A percentile compares a stretch with the other conserved stretches of the same genome.
phyloP scores from a whole-genome alignment of 1,140 invertebrate genomes.

The Drosophila bifasciata region DNA sequence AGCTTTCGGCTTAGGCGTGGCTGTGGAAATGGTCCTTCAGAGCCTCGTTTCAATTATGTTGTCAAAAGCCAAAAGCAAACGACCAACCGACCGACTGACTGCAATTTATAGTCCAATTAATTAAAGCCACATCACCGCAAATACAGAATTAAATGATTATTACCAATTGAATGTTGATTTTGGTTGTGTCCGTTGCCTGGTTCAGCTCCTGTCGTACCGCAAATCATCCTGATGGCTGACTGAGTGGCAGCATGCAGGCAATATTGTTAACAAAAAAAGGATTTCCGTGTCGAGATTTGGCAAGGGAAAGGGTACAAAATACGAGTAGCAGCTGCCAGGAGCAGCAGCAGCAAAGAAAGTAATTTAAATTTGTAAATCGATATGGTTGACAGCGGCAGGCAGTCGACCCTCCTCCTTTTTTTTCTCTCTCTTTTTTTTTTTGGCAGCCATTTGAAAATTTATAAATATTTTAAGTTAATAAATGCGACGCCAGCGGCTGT shows the following conservation, averaged over 20 bases:
- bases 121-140: slow-evolving; percentile 58
- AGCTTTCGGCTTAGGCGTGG: neutral
- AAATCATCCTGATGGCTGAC: slow-evolving; percentile 7
- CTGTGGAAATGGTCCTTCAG: too few relatives aligned
- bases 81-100: slow-evolving; percentile 20
- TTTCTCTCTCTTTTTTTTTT: neutral
- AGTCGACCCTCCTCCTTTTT: slow-evolving; percentile 6
- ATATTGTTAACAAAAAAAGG: slow-evolving; percentile 64
- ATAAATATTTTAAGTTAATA: slow-evolving; percentile 78
- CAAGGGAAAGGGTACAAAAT: too few relatives aligned
- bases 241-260: slow-evolving; percentile 18
- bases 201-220: slow-evolving; percentile 32
- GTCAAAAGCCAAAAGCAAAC: slow-evolving; percentile 27
- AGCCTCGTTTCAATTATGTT: slow-evolving; percentile 34
- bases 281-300: slow-evolving; percentile 58
- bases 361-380: slow-evolving; percentile 74
- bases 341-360: slow-evolving; percentile 62
- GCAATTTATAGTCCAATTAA: slow-evolving; percentile 70
- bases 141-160: slow-evolving; percentile 68
- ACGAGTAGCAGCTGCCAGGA: slow-evolving; percentile 14
- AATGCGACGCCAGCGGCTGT: slow-evolving; percentile 57
- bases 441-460: slow-evolving; percentile 64
- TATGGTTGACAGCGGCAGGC: slow-evolving; percentile 30
- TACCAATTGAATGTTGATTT: slow-evolving; percentile 20
- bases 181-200: too few relatives aligned